Conservation (phyloP, 1,140 invertebrate species). For the Agrypnia vestita region DNA sequence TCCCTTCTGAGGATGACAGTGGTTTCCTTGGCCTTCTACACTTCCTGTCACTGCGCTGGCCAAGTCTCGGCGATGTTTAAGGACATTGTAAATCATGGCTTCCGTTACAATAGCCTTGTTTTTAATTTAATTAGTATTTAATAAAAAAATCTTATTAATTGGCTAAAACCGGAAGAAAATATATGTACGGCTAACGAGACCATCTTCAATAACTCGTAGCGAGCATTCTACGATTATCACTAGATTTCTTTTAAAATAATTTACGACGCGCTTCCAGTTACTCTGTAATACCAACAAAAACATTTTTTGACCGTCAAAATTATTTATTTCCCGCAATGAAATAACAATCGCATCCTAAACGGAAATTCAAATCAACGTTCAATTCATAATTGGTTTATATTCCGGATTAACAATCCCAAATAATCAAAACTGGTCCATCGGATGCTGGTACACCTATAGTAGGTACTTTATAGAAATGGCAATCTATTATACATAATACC, state of each 20-base stretch:
- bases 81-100: slow-evolving; percentile 37
- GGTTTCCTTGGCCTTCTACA: slow-evolving; percentile 2
- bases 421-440: slow-evolving; percentile 51
- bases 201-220: neutral
- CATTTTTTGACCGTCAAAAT: neutral
- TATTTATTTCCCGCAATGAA: slow-evolving; percentile 23
- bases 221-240: neutral
- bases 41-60: slow-evolving; percentile 6
- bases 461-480: slow-evolving; percentile 43
- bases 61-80: slow-evolving; percentile 4
- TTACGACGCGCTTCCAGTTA: slow-evolving; percentile 3
- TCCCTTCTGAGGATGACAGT: neutral
- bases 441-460: slow-evolving; percentile 44
- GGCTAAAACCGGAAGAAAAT: slow-evolving; percentile 24
- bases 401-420: slow-evolving; percentile 23
- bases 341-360: slow-evolving; percentile 9
- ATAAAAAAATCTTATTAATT: slow-evolving; percentile 4
- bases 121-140: slow-evolving; percentile 20
- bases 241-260: neutral
- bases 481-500: slow-evolving; percentile 32
- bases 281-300: neutral
- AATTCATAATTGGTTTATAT: slow-evolving; percentile 17
- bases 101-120: slow-evolving; percentile 33
- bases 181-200: neutral
- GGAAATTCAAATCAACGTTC: slow-evolving; percentile 25